Evolutionary conservation across 1,140 invertebrate genomes (phyloP).

Genomic region (Saccostrea cuccullata): DNA sequence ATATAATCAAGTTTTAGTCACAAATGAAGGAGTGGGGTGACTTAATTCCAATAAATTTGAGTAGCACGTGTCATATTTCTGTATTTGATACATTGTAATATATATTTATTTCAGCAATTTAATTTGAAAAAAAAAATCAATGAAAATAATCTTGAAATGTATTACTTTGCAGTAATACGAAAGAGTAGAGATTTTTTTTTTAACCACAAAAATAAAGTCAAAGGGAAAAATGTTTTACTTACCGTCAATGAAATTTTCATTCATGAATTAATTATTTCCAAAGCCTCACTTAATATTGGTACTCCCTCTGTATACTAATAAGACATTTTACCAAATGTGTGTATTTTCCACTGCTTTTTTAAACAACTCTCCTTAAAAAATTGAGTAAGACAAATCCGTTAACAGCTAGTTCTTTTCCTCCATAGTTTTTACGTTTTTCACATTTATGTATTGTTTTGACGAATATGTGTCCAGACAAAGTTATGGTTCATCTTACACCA

Average conservation of each 20-base stretch:
- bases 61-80: too few relatives aligned
- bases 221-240: background rate
- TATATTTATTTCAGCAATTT: too few relatives aligned
- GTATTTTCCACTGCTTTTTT: background rate
- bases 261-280: background rate
- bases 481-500: background rate
- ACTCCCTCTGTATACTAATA: background rate
- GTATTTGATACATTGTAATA: too few relatives aligned
- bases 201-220: too few relatives aligned
- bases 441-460: background rate
- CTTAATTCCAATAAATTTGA: too few relatives aligned
- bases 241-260: constrained; percentile 15
- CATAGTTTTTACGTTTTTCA: too few relatives aligned
- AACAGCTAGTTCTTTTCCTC: background rate
- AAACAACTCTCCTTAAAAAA: background rate
- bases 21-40: too few relatives aligned
- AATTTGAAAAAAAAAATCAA: too few relatives aligned
- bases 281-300: background rate
- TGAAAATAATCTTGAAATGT: too few relatives aligned
- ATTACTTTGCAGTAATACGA: too few relatives aligned
- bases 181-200: too few relatives aligned
- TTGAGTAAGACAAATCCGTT: background rate
- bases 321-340: background rate
- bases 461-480: background rate
- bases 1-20: too few relatives aligned